Base-by-base conservation (phyloP, 2,888 invertebrate species). In the Ischnus inquisitorius region DNA sequence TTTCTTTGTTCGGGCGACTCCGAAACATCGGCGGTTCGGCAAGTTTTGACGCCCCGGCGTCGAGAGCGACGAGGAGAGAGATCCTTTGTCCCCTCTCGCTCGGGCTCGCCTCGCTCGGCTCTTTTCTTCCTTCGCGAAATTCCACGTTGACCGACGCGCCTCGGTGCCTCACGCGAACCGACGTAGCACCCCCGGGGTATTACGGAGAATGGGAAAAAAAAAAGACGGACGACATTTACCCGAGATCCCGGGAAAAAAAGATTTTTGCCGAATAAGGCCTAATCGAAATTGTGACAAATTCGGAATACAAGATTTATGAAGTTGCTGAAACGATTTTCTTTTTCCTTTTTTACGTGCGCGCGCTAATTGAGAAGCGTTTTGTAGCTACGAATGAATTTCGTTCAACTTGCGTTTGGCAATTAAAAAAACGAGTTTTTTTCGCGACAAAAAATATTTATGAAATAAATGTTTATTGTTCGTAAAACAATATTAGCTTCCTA, bases 11-110 rank as follows among this genome's bases (percentile, higher is more conserved):
- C 41, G 41, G 54, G 19, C 10, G 54, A 48, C 14, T 16, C 19
- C 3, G 54, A n/a, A n/a, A 10, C 22, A 22, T 19, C 54, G 54
- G 19, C 22, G 19, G 54, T 34, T 34, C 10, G 54, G 12, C 22
- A 54, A 54, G 54, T 54, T 22, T 12, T 3, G 19, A 54, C 19
- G 22, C 54, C 54, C n/a, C n/a, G n/a, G n/a, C n/a, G n/a, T n/a
- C n/a, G n/a, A n/a, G n/a, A n/a, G n/a, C 22, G 54, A 19, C 34
- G 34, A 28, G 12, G 79, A n/a, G n/a, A 39, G 39, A 19, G 65
- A 75, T 75, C 82, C 82, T 85, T 85, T 85, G 84, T 85, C 82
- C 76, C 69, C 76, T n/a, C n/a, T n/a, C n/a, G n/a, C n/a, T n/a
- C n/a, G n/a, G n/a, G n/a, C 68, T 71, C 71, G 60, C 28, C 54